These are phyloP conservation scores for Epinotia bilunana DNA, from an alignment of 2,888 invertebrate species.

Conservation along the genomic window DNA sequence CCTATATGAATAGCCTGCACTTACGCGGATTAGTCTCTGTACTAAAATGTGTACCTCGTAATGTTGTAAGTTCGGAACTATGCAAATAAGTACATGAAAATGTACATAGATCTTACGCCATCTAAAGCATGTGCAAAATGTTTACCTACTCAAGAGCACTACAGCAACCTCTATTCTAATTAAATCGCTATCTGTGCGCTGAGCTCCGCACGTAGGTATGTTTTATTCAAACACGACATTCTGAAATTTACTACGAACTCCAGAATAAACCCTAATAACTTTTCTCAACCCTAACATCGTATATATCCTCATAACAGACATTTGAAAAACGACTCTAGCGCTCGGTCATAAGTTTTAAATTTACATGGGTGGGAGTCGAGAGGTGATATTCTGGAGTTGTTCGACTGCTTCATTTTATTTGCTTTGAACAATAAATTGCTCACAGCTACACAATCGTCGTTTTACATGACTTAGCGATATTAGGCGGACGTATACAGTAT, in stretches of 20 bases:
- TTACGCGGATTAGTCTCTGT: background rate
- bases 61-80: constrained; percentile 11
- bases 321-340: constrained; percentile 14
- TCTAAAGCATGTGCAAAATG: constrained; percentile 13
- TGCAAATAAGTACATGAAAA: background rate
- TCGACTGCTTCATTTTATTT: constrained; percentile 71
- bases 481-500: constrained; percentile 64
- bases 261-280: constrained; percentile 73
- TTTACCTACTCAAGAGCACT: constrained; percentile 18
- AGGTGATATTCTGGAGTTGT: constrained; percentile 13
- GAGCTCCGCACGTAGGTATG: constrained; percentile 47
- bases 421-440: constrained; percentile 77
- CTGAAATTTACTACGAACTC: constrained; percentile 70
- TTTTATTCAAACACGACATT: constrained; percentile 67
- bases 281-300: constrained; percentile 49
- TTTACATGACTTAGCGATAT: constrained; percentile 68
- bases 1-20: background rate
- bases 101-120: constrained; percentile 1
- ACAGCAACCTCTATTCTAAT: constrained; percentile 38
- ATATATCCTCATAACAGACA: constrained; percentile 46
- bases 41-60: constrained; percentile 5
- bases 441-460: constrained; percentile 67
- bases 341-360: background rate
- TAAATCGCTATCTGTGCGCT: constrained; percentile 51
- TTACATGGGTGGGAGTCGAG: background rate